These are phyloP conservation scores for Scleropages formosus DNA, from an alignment of 2,797 vertebrate genomes.

Conservation along the genomic window DNA sequence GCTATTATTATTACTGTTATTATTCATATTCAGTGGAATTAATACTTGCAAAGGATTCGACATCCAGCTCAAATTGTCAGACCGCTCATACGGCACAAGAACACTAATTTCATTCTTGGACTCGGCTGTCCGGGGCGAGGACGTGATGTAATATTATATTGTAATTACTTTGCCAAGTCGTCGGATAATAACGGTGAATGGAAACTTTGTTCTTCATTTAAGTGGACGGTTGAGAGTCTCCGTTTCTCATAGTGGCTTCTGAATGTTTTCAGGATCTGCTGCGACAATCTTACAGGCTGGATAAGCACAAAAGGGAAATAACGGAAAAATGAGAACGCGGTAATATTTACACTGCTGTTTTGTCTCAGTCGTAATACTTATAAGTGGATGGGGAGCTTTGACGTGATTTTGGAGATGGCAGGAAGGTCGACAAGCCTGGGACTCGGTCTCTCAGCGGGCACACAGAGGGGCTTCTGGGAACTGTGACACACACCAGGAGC, in stretches of 20 bases:
- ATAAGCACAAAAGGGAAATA: too few species aligned
- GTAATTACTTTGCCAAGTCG: background rate
- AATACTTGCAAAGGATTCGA: slow-evolving; percentile 18
- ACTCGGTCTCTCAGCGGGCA: slow-evolving; percentile 1
- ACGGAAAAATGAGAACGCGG: too few species aligned
- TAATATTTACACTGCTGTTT: too few species aligned
- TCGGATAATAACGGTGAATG: slow-evolving; percentile 9
- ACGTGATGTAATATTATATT: slow-evolving; percentile 24
- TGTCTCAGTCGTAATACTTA: background rate
- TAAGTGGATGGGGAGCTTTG: slow-evolving; percentile 9
- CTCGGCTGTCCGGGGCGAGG: background rate
- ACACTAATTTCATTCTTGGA: slow-evolving; percentile 13
- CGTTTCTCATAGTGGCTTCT: too few species aligned
- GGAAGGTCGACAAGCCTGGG: background rate
- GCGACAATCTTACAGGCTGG: too few species aligned
- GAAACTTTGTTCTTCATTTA: background rate
- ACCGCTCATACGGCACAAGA: slow-evolving; percentile 15
- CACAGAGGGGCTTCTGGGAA: background rate
- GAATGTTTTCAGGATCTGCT: too few species aligned
- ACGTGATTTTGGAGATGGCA: slow-evolving; percentile 7
- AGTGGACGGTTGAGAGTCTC: background rate
- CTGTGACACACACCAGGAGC: background rate
- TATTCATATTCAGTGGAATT: background rate
- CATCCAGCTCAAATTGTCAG: slow-evolving; percentile 20
- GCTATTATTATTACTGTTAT: too few species aligned